A percentile compares a stretch with the other conserved stretches of the same genome.
These are phyloP conservation scores for Myopa tessellatipennis DNA, from an alignment of 2,888 invertebrate genomes.

Conservation along the genomic window DNA sequence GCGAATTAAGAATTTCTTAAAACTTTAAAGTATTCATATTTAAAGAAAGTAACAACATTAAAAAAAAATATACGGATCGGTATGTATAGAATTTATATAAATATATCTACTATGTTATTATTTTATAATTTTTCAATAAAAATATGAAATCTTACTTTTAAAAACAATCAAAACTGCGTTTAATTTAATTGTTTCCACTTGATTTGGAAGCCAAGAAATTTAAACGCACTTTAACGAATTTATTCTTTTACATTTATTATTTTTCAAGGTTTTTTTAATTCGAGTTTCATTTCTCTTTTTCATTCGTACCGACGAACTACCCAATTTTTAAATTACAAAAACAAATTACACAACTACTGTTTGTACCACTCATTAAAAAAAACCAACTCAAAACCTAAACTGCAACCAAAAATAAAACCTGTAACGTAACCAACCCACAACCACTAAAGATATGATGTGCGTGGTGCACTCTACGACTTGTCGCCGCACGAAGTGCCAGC, in stretches of 20 bases:
- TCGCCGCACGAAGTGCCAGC: constrained; percentile 82
- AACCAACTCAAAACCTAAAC: not conserved
- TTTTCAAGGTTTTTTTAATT: constrained; percentile 43
- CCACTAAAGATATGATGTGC: constrained; percentile 86
- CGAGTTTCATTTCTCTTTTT: constrained; percentile 49
- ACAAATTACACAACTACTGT: not conserved
- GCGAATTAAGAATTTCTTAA: no score
- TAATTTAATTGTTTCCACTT: constrained; percentile 5
- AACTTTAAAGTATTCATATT: constrained; percentile 12
- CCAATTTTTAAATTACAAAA: constrained; percentile 27
- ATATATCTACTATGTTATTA: constrained; percentile 29
- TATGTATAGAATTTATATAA: constrained; percentile 54
- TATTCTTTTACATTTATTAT: constrained; percentile 11
- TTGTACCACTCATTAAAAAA: no score
- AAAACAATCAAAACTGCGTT: constrained; percentile 17
- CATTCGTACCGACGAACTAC: constrained; percentile 44
- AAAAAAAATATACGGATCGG: constrained; percentile 54
- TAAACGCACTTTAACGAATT: constrained; percentile 27
- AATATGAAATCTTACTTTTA: not conserved
- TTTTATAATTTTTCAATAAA: constrained; percentile 30
- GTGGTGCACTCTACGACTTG: constrained; percentile 91
- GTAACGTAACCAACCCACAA: not conserved
- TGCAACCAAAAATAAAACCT: not conserved
- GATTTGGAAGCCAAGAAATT: constrained; percentile 11
- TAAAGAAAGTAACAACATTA: constrained; percentile 45